These are phyloP conservation scores for Eulemur coronatus DNA, from an alignment of 2,797 vertebrate genomes.

Conservation along the genomic window DNA sequence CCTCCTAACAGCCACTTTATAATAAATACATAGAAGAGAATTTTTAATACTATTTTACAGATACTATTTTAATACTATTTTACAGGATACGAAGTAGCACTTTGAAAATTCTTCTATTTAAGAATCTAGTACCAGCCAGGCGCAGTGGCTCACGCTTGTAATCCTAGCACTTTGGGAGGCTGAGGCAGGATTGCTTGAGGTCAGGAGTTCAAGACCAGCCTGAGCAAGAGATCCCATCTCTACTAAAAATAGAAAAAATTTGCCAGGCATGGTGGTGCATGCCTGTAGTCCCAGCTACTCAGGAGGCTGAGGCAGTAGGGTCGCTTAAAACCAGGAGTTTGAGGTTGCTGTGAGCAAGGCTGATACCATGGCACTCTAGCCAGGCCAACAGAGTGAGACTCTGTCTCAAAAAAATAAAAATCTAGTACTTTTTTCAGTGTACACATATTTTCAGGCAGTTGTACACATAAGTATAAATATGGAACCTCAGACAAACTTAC, in stretches of 20 bases:
- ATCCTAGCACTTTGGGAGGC: too few relatives aligned
- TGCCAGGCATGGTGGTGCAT: too few relatives aligned
- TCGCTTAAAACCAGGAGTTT: too few relatives aligned
- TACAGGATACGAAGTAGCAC: background rate
- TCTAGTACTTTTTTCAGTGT: background rate
- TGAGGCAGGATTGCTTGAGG: too few relatives aligned
- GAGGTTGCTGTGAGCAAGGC: too few relatives aligned
- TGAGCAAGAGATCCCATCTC: too few relatives aligned
- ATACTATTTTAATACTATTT: background rate
- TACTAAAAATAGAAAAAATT: too few relatives aligned
- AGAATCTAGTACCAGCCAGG: background rate
- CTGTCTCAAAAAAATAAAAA: background rate
- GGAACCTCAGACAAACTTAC: background rate
- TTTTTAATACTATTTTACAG: background rate
- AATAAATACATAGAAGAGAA: background rate
- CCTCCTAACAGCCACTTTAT: background rate
- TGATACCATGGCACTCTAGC: too few relatives aligned
- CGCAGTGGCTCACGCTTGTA: rapidly evolving
- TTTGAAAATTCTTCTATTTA: background rate
- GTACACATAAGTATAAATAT: background rate
- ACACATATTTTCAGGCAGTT: background rate
- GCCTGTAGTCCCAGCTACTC: too few relatives aligned
- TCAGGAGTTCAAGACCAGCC: too few relatives aligned
- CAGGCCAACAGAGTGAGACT: too few relatives aligned
- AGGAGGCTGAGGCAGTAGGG: too few relatives aligned